phyloP scores from a whole-genome alignment of 2,113 vertebrate species.

The Poecilia latipinna region DNA sequence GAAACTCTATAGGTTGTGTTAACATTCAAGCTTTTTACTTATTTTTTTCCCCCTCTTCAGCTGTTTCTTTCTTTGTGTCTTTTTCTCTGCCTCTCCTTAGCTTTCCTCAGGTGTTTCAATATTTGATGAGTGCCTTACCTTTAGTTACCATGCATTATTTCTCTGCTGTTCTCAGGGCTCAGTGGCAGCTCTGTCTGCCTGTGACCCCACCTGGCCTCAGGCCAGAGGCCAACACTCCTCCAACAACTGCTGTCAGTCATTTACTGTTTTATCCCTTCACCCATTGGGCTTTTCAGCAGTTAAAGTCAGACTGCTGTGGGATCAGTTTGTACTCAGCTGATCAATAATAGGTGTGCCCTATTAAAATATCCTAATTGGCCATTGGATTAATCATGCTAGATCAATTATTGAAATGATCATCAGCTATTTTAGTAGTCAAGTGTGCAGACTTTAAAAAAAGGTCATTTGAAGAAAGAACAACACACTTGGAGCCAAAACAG shows the following conservation, averaged over 20 bases:
- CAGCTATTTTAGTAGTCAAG: too few relatives aligned
- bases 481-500: too few relatives aligned
- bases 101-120: conserved; percentile 76
- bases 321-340: neutral
- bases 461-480: too few relatives aligned
- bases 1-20: neutral
- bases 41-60: neutral
- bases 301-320: neutral
- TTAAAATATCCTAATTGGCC: neutral
- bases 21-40: neutral
- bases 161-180: conserved; percentile 75
- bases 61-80: conserved; percentile 18
- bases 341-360: neutral
- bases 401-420: too few relatives aligned
- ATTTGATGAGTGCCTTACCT: conserved; percentile 83
- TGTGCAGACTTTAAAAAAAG: too few relatives aligned
- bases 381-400: too few relatives aligned
- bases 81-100: conserved; percentile 56
- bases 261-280: conserved; percentile 8
- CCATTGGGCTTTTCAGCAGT: conserved; percentile 2
- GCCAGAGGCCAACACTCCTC: conserved; percentile 57
- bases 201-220: conserved; percentile 50
- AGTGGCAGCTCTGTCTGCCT: conserved; percentile 61
- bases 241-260: conserved; percentile 39
- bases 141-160: conserved; percentile 89